Conservation (phyloP, 2,113 vertebrate genomes). For the Paraplagusia blochii region DNA sequence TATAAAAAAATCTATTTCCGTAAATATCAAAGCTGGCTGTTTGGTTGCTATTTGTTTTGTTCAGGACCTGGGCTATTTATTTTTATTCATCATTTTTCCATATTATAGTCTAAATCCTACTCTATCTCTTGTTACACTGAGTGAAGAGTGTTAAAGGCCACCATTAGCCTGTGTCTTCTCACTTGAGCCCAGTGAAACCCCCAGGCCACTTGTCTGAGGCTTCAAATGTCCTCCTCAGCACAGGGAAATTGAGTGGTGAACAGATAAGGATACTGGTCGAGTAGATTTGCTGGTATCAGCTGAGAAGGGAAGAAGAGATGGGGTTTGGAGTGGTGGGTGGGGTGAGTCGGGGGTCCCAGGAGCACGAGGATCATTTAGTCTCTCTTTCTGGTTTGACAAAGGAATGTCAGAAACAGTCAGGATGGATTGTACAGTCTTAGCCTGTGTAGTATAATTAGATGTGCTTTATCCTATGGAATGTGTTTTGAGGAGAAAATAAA, state of each 20-base stretch:
- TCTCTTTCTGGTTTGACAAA: conserved; percentile 55
- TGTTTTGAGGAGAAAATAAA: not conserved
- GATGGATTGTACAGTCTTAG: conserved; percentile 44
- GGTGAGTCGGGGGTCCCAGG: conserved; percentile 38
- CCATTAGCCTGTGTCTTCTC: conserved; percentile 51
- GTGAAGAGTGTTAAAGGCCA: conserved; percentile 58
- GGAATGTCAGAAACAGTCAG: conserved; percentile 61
- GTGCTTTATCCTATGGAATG: too few relatives aligned
- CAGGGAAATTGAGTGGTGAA: conserved; percentile 68
- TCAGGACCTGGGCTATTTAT: too few relatives aligned
- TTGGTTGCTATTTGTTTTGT: too few relatives aligned
- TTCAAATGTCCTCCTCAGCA: conserved; percentile 54
- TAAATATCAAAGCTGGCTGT: too few relatives aligned
- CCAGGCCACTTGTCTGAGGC: conserved; percentile 60
- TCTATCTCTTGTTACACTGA: conserved; percentile 31
- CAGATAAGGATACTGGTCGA: conserved; percentile 71
- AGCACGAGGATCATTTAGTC: conserved; percentile 63
- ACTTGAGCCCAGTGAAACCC: conserved; percentile 47
- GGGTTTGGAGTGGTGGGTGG: conserved; percentile 29
- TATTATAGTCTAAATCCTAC: conserved; percentile 20
- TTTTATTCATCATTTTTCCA: not conserved
- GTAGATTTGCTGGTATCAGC: conserved; percentile 60
- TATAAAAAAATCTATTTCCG: too few relatives aligned
- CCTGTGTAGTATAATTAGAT: conserved; percentile 7
- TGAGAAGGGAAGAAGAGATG: conserved; percentile 37